Evolutionary conservation across 2,113 vertebrate genomes (phyloP).

Genomic region (Propithecus coquereli): DNA sequence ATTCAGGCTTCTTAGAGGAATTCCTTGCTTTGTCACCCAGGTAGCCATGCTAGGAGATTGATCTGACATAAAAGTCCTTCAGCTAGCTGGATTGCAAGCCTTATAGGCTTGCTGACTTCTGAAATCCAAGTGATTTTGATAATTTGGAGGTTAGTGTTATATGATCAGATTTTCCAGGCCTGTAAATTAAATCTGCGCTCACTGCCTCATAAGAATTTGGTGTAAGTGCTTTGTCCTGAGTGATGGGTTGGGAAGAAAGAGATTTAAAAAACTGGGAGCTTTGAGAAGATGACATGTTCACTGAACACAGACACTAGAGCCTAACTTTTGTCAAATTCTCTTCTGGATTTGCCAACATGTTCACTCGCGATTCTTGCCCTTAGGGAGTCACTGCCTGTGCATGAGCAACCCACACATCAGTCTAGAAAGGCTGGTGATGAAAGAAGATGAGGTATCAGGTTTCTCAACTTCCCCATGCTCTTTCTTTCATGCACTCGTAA

Average conservation of each 20-base stretch:
- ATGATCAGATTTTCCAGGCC: not conserved
- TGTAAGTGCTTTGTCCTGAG: not conserved
- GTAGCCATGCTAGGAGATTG: not conserved
- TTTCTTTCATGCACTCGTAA: not conserved
- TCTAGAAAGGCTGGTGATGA: not conserved
- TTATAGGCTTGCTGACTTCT: not conserved
- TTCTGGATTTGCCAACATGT: not conserved
- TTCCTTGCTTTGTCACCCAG: not conserved
- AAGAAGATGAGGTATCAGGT: not conserved
- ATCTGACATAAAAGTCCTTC: not conserved
- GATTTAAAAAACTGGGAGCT: not conserved
- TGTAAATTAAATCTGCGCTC: not conserved
- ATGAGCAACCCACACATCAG: not conserved
- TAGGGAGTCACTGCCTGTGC: not conserved
- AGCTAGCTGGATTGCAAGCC: not conserved
- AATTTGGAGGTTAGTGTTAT: not conserved
- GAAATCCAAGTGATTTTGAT: not conserved
- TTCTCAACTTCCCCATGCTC: not conserved
- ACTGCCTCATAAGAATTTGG: not conserved
- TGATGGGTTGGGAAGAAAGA: not conserved
- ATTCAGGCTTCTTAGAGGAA: not conserved
- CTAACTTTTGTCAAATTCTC: not conserved
- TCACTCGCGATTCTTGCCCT: not conserved
- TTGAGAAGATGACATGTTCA: not conserved
- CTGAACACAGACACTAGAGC: not conserved